phyloP scores from a whole-genome alignment of 2,113 vertebrate species.

The Otus sunia region DNA sequence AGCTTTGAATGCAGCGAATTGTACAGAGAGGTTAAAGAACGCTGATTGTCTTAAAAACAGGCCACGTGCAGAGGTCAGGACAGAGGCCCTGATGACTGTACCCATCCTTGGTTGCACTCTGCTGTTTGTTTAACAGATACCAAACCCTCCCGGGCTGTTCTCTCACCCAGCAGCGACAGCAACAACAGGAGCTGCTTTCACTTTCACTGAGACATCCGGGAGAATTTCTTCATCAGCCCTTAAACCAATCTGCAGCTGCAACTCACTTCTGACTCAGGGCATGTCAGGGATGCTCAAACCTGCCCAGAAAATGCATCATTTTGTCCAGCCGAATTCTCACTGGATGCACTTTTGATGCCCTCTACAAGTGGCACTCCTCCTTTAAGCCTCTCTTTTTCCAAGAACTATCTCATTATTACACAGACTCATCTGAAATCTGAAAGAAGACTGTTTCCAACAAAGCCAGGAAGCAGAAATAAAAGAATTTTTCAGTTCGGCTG shows the following conservation, averaged over 20 bases:
- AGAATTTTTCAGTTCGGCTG: background rate
- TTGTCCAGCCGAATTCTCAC: fast-evolving
- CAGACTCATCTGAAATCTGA: background rate
- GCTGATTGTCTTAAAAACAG: fast-evolving
- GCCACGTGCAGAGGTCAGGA: background rate
- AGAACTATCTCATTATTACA: background rate
- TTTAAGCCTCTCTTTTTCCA: background rate
- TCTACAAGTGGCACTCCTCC: background rate
- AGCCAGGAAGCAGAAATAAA: background rate
- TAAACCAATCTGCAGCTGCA: background rate
- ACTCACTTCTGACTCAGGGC: too few species aligned
- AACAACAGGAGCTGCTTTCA: background rate
- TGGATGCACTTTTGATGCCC: background rate
- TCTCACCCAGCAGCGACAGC: background rate
- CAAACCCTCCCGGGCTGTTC: too few species aligned
- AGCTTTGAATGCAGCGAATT: background rate
- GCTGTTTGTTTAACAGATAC: background rate
- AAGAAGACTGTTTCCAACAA: background rate
- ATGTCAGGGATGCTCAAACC: background rate
- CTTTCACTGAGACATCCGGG: background rate
- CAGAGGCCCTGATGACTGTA: background rate
- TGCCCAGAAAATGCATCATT: background rate
- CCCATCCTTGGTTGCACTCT: background rate
- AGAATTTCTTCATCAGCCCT: background rate
- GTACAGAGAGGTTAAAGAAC: background rate